Conservation (phyloP, 2,797 vertebrate species). For the Lithobates pipiens region DNA sequence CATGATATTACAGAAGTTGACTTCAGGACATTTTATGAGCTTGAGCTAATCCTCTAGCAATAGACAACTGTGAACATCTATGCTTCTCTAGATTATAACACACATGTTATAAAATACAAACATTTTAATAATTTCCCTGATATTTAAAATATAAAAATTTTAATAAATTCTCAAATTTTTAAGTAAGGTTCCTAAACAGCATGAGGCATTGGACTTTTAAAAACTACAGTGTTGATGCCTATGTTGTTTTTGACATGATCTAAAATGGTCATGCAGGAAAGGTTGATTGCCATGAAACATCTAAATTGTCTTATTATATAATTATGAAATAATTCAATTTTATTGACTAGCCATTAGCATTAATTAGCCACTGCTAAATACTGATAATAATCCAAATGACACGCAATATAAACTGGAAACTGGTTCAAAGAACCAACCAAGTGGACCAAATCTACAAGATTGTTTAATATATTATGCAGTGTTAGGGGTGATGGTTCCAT, state of each 20-base stretch:
- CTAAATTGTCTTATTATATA: neutral
- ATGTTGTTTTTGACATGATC: neutral
- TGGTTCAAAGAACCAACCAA: conserved; percentile 23
- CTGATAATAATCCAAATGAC: conserved; percentile 25
- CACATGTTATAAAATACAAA: neutral
- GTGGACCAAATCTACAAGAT: conserved; percentile 50
- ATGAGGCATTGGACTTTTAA: too few species aligned
- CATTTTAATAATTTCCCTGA: neutral
- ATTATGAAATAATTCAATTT: neutral
- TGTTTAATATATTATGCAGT: conserved; percentile 13
- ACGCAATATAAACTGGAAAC: conserved; percentile 55
- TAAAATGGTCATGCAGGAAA: neutral
- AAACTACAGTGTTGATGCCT: neutral
- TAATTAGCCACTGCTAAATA: conserved; percentile 6
- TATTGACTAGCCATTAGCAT: neutral
- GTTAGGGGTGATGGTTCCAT: neutral
- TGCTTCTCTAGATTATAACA: neutral
- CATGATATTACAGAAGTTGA: neutral
- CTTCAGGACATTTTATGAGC: neutral
- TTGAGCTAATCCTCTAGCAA: neutral
- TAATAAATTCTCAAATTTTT: neutral
- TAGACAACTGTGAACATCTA: neutral
- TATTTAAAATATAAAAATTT: neutral
- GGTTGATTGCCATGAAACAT: too few species aligned
- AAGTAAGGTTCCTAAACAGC: too few species aligned